Base-by-base conservation (phyloP, 2,113 vertebrate genomes). In the Gymnocephalus cernua region DNA sequence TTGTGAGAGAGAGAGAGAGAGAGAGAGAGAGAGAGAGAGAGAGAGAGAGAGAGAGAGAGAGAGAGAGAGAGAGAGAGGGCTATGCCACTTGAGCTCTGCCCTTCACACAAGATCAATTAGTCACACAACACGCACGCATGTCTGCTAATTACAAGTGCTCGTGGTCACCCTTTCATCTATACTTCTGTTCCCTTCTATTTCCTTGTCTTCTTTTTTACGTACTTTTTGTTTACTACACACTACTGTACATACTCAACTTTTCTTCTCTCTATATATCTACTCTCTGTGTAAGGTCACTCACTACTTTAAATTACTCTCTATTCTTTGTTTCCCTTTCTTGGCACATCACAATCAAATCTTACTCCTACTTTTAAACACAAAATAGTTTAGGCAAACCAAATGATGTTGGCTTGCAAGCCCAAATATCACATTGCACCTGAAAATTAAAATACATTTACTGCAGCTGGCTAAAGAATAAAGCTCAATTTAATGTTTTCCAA, bases 61-160 rank as follows among this genome's bases (percentile, higher is more conserved):
- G 41, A 14, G 3, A 59, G 16, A 12, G 53, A 53, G 53, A 18
- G n/a, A 16, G 61, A 1, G 48, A 72, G 41, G 13, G 57, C 67
- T 76, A n/a, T 67, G 65, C 62, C 61, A 83, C 65, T 21, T 51
- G 66, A 89, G 76, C 57, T 54, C 74, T 86, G 84, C 76, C 79
- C 85, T 84, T 87, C 76, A 89, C 81, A 85, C 32, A 61, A 77
- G 74, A 90, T 91, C 83, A 79, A 89, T 89, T 88, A 84, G 74
- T 82, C 70, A 27, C 61, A 50, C 15, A 47, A 51, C 32, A 66
- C 50, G 51, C n/a, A 51, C 47, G 35, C 21, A 54, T 13, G 11
- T 16, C n/a, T 21, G 8, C n/a, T 64, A 29, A 44, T 54, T 75
- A 44, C 3, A 0, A 62, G n/a, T 19, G 15, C 44, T 50, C 11